phyloP scores from a whole-genome alignment of 2,888 invertebrate genomes.

The Oasisia sp. region DNA sequence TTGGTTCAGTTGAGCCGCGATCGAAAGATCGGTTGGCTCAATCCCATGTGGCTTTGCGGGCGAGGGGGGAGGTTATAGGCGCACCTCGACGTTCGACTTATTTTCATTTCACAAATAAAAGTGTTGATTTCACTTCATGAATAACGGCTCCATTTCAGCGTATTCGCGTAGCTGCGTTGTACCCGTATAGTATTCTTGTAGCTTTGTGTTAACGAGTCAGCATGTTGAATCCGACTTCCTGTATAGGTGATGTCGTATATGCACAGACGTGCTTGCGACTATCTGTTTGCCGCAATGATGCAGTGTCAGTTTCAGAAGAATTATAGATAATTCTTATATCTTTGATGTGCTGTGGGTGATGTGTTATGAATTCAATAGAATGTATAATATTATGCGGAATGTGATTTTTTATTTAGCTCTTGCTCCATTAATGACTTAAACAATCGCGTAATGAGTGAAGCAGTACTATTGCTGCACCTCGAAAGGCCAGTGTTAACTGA shows the following conservation, averaged over 20 bases:
- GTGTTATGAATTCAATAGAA: not conserved
- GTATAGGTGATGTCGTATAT: not conserved
- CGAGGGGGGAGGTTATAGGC: not conserved
- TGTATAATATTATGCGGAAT: not conserved
- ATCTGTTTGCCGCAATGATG: not conserved
- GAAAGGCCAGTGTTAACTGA: no score
- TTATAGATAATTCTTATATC: not conserved
- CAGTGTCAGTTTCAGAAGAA: not conserved
- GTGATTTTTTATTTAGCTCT: not conserved
- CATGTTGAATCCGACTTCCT: not conserved
- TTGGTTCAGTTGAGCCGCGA: not conserved
- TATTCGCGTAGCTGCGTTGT: not conserved
- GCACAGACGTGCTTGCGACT: not conserved
- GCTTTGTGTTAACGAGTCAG: not conserved
- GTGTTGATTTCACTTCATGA: not conserved
- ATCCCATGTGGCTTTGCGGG: not conserved
- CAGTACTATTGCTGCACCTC: no score
- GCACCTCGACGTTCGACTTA: not conserved
- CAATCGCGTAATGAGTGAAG: no score
- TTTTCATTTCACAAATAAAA: constrained; percentile 11
- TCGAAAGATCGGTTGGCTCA: not conserved
- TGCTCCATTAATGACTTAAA: not conserved
- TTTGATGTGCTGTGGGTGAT: not conserved
- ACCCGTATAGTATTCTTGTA: not conserved
- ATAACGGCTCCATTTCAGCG: not conserved